Evolutionary conservation across 2,888 invertebrate genomes (phyloP).

Genomic region (Polietes domitor): DNA sequence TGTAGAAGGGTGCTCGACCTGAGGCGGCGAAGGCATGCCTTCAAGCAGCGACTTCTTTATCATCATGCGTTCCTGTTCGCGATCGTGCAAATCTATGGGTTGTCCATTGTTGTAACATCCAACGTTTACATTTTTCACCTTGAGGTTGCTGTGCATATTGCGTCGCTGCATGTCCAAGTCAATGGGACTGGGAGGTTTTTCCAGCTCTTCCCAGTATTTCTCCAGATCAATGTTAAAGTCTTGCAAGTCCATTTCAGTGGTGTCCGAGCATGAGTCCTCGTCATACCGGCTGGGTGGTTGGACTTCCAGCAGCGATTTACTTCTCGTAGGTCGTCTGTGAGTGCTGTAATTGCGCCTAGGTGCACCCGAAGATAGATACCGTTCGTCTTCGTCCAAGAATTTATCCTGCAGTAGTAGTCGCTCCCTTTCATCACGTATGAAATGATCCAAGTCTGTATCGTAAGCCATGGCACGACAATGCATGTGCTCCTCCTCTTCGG

Average conservation of each 20-base stretch:
- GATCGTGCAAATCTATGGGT: conserved; percentile 78
- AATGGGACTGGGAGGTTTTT: conserved; percentile 80
- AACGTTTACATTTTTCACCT: conserved; percentile 79
- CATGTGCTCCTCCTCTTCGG: conserved; percentile 78
- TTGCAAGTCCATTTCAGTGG: conserved; percentile 80
- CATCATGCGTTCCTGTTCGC: conserved; percentile 79
- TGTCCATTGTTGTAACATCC: conserved; percentile 80
- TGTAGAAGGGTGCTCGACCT: conserved; percentile 71
- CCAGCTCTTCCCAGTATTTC: conserved; percentile 81
- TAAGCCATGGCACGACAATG: conserved; percentile 75
- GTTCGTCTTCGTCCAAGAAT: conserved; percentile 79
- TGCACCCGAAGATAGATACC: conserved; percentile 73
- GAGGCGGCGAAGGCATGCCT: conserved; percentile 80
- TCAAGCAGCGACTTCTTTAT: conserved; percentile 80
- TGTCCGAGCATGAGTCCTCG: conserved; percentile 80
- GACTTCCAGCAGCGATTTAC: conserved; percentile 79
- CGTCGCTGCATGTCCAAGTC: conserved; percentile 79
- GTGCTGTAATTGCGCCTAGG: conserved; percentile 66
- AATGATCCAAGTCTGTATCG: conserved; percentile 79
- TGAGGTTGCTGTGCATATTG: conserved; percentile 79
- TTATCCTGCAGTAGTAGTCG: conserved; percentile 79
- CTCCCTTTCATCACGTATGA: conserved; percentile 79
- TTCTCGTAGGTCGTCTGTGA: conserved; percentile 75
- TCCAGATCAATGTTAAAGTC: conserved; percentile 81
- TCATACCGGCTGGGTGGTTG: conserved; percentile 79